Conservation (phyloP, 2,113 vertebrate genomes). For the Catharus bicknelli region DNA sequence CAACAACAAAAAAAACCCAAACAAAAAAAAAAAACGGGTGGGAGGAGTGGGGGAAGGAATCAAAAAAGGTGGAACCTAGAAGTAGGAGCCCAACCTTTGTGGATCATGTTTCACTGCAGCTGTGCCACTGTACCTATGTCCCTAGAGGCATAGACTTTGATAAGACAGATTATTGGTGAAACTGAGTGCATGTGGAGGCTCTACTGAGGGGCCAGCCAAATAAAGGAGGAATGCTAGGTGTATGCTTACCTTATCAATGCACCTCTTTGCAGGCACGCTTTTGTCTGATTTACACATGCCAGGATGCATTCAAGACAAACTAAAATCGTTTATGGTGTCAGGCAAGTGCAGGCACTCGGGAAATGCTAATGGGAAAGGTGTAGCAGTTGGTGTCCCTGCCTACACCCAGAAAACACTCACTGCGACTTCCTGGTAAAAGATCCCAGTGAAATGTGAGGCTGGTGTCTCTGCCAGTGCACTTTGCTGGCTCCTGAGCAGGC, state of each 20-base stretch:
- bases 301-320: neutral
- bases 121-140: neutral
- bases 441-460: neutral
- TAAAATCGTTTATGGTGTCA: neutral
- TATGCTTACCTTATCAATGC: neutral
- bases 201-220: neutral
- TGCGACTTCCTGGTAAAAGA: neutral
- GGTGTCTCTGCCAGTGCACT: neutral
- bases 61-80: neutral
- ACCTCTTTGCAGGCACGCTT: neutral
- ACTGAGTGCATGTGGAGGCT: neutral
- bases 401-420: neutral
- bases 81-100: neutral
- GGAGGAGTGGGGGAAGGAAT: rapidly evolving
- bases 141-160: slow-evolving; percentile 13
- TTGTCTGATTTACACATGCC: neutral
- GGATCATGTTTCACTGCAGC: neutral
- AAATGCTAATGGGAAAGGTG: neutral
- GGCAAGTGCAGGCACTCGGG: rapidly evolving
- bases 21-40: too few species aligned
- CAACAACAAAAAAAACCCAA: too few species aligned
- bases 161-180: neutral
- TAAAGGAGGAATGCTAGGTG: neutral
- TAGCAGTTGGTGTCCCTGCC: neutral
- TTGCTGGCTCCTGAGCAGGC: neutral